These are phyloP conservation scores for Gryon sp. DNA, from an alignment of 1,140 invertebrate genomes.

Conservation along the genomic window DNA sequence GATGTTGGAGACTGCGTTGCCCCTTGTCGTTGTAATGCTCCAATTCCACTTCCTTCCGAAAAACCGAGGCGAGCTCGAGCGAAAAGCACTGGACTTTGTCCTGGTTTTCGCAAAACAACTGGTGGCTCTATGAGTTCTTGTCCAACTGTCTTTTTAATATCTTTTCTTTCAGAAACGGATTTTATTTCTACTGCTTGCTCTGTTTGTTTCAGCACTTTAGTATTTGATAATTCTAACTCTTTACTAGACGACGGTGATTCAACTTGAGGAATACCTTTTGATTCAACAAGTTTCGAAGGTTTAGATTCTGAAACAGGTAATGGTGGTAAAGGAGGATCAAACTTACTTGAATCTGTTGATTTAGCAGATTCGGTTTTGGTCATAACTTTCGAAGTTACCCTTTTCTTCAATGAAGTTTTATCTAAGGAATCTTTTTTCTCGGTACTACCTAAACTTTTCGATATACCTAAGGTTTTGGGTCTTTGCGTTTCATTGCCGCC, in stretches of 20 bases:
- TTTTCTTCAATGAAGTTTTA: conserved; percentile 74
- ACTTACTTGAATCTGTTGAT: conserved; percentile 34
- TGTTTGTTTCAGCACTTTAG: conserved; percentile 13
- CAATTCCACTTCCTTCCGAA: conserved; percentile 88
- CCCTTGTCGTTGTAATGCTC: conserved; percentile 85
- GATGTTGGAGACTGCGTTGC: conserved; percentile 86
- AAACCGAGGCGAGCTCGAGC: conserved; percentile 88
- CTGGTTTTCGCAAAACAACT: conserved; percentile 82
- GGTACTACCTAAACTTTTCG: conserved; percentile 75
- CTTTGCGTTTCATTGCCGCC: conserved; percentile 68
- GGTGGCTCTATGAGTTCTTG: conserved; percentile 80
- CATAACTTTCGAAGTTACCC: conserved; percentile 54
- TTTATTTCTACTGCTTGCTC: conserved; percentile 43
- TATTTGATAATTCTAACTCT: conserved; percentile 7
- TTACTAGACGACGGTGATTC: background rate
- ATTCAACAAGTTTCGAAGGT: conserved; percentile 12
- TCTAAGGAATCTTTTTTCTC: conserved; percentile 75
- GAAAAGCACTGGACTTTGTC: conserved; percentile 88
- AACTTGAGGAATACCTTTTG: conserved; percentile 4
- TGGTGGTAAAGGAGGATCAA: conserved; percentile 37
- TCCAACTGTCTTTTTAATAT: conserved; percentile 59
- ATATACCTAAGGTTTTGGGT: conserved; percentile 76
- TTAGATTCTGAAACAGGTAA: conserved; percentile 22
- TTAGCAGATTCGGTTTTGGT: conserved; percentile 60
- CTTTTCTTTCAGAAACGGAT: conserved; percentile 50